Evolutionary conservation across 2,113 vertebrate species (phyloP).

Genomic region (Pachyramphus minor): DNA sequence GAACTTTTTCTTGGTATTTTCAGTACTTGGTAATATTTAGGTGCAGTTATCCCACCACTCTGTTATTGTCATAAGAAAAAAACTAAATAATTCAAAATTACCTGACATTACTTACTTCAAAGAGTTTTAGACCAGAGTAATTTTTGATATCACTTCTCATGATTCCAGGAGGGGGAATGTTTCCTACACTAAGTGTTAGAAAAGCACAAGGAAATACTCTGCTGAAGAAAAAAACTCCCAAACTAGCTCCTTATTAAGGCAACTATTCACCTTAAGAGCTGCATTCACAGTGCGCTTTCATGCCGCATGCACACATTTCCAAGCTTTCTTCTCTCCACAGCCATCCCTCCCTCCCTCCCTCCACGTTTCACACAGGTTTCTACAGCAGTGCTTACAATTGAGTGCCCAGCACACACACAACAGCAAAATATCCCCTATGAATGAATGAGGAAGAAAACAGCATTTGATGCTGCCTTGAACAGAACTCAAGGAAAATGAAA

Average conservation of each 20-base stretch:
- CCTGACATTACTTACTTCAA: not conserved
- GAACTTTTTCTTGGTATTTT: not conserved
- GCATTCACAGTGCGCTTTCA: not conserved
- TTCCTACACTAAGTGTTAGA: not conserved
- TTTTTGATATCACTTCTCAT: not conserved
- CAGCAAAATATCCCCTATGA: not conserved
- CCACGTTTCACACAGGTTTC: not conserved
- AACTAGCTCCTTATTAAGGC: not conserved
- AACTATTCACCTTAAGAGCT: not conserved
- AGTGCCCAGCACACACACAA: not conserved
- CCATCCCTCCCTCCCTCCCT: not conserved
- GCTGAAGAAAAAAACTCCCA: accelerated
- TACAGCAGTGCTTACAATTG: not conserved
- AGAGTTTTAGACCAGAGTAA: not conserved
- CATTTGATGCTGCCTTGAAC: not conserved
- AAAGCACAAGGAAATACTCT: not conserved
- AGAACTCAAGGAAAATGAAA: not conserved
- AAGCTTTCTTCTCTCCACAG: not conserved
- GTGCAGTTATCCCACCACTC: not conserved
- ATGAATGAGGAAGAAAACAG: not conserved
- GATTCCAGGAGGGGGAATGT: not conserved
- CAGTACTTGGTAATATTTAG: not conserved
- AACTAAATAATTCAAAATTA: not conserved
- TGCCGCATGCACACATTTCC: not conserved
- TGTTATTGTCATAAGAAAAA: not conserved